phyloP scores from a whole-genome alignment of 1,140 invertebrate species.

The Bicyclus anynana region DNA sequence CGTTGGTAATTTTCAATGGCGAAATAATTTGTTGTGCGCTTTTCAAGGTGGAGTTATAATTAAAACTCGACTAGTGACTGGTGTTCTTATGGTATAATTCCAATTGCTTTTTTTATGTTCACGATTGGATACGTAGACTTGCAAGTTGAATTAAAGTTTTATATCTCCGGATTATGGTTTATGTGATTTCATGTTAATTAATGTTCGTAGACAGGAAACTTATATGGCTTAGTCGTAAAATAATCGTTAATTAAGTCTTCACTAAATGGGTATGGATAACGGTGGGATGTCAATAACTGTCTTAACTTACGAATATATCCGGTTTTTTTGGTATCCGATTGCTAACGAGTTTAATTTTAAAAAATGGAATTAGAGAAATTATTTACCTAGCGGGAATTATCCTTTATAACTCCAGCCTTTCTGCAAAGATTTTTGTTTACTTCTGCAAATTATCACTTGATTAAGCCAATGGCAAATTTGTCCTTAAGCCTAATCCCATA shows the following conservation, averaged over 20 bases:
- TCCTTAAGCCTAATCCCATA: too few species aligned
- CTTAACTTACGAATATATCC: not conserved
- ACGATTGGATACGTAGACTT: not conserved
- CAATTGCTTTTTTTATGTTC: not conserved
- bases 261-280: not conserved
- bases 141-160: not conserved
- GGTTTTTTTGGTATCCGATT: not conserved
- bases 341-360: too few species aligned
- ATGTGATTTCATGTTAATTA: slow-evolving; percentile 26
- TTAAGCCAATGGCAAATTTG: too few species aligned
- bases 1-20: not conserved
- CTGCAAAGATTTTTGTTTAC: too few species aligned
- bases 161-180: not conserved
- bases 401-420: too few species aligned
- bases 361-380: too few species aligned
- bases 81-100: not conserved
- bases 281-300: too few species aligned
- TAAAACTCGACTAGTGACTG: not conserved
- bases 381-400: too few species aligned
- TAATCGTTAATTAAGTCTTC: not conserved
- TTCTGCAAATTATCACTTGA: too few species aligned
- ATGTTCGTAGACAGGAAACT: slow-evolving; percentile 31
- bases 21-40: not conserved
- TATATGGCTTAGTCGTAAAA: slow-evolving; percentile 32
- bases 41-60: slow-evolving; percentile 1